Percentiles rank a stretch among this genome's conserved stretches.
Evolutionary conservation across 2,113 vertebrate species (phyloP).

Genomic region (Mesembrinibis cayennensis): DNA sequence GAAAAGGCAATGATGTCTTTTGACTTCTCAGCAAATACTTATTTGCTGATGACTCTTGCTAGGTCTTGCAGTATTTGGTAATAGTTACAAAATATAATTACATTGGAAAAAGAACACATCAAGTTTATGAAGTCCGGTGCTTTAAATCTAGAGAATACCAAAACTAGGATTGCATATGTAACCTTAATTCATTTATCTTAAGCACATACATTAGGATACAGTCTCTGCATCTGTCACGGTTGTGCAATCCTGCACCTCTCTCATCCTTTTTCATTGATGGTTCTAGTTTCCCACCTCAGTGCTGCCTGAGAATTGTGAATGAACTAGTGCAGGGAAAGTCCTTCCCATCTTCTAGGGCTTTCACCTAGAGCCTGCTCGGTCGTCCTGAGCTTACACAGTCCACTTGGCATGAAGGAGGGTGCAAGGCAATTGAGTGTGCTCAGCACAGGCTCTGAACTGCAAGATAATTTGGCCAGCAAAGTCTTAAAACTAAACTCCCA

Average conservation of each 20-base stretch:
- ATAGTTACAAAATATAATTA: not conserved
- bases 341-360: not conserved
- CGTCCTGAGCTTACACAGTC: not conserved
- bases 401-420: not conserved
- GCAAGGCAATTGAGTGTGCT: not conserved
- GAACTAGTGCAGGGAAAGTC: not conserved
- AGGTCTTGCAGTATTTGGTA: not conserved
- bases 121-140: not conserved
- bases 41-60: not conserved
- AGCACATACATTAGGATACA: not conserved
- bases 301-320: not conserved
- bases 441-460: not conserved
- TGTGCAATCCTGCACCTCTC: not conserved
- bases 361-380: not conserved
- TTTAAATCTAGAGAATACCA: conserved; percentile 51
- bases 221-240: not conserved
- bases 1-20: not conserved
- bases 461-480: not conserved
- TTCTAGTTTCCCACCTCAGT: not conserved
- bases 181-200: not conserved
- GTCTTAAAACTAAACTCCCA: not conserved
- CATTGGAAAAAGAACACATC: not conserved
- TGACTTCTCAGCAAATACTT: not conserved
- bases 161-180: not conserved
- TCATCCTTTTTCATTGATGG: not conserved